Evolutionary conservation across 1,140 invertebrate species (phyloP).

Genomic region (Caenorhabditis latens): DNA sequence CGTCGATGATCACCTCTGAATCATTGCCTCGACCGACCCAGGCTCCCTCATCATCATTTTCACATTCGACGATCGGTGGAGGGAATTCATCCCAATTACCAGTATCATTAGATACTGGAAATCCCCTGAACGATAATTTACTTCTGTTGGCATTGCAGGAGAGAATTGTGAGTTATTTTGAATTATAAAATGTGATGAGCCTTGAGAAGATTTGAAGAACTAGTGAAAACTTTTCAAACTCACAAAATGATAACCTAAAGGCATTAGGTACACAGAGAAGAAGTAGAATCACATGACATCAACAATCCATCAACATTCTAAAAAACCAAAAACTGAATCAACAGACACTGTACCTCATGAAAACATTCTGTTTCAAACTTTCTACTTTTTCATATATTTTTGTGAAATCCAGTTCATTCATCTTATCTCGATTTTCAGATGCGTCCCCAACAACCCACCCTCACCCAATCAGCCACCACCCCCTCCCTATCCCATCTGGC

Average conservation of each 20-base stretch:
- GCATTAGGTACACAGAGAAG: too few relatives aligned
- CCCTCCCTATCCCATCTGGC: conserved; percentile 1
- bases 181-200: background rate
- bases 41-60: conserved; percentile 10
- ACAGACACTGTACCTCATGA: too few relatives aligned
- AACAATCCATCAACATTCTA: too few relatives aligned
- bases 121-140: conserved; percentile 64
- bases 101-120: conserved; percentile 20
- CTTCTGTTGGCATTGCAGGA: conserved; percentile 72
- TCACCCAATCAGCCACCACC: conserved; percentile 47
- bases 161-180: conserved; percentile 66
- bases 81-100: background rate
- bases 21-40: conserved; percentile 30
- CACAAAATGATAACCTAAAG: background rate
- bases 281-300: too few relatives aligned
- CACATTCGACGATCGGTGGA: background rate
- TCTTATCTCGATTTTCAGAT: background rate
- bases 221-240: background rate
- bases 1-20: conserved; percentile 53
- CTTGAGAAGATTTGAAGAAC: background rate
- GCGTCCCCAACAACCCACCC: conserved; percentile 34
- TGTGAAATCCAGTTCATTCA: background rate
- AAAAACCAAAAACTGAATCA: too few relatives aligned
- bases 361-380: too few relatives aligned
- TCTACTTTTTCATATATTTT: too few relatives aligned